Evolutionary conservation across 30 jellyfish, hydroid and myxozoan genomes (phyloP), one percentile per base, ranked within the genome.

Genomic region (Rhopilema esculentum): DNA sequence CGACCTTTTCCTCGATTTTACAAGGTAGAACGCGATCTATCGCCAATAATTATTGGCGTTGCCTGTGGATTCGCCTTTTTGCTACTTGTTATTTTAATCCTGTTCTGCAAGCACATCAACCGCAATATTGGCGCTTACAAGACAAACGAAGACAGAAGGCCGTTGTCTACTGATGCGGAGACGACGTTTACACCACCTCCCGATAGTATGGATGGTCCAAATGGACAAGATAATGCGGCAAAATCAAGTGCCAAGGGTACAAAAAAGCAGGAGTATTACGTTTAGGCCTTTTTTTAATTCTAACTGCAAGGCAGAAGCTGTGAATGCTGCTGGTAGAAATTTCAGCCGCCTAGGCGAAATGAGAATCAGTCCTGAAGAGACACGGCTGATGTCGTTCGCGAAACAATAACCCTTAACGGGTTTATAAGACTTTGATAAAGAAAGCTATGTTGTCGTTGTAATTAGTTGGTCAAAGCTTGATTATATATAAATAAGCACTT

Each of bases 121-220:
- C 94, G 94, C 31, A 85, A 74, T 26, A 74, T 85, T 30, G 94
- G 94, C 1, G 94, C 94, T 0, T 88, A 88, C 92, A 79, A 64
- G 29, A 88, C 96, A 8, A 32, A 88, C 73, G 96, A 88, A 49
- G 96, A 88, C 81, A 61, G 64, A 63, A 69, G 85, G 69, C 88
- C 91, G 77, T 51, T 88, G 69, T 28, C 84, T 18, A 57, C 72
- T 0, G 49, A 40, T 0, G 72, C 53, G 1, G 88, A 70, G 81
- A 51, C 76, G 63, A 23, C 91, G 16, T 28, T 53, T 27, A 50
- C 82, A 48, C 78, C 96, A 18, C 75, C 75, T 2, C 86, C 90
- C 22, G 90, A 69, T 21, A 21, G 82, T 52, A 72, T 24, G n/a
- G 88, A 88, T 64, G 91, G 91, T 0, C 30, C 32, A 1, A 51